Base-by-base conservation (phyloP, 2,113 vertebrate species). In the Phrynocephalus versicolor region DNA sequence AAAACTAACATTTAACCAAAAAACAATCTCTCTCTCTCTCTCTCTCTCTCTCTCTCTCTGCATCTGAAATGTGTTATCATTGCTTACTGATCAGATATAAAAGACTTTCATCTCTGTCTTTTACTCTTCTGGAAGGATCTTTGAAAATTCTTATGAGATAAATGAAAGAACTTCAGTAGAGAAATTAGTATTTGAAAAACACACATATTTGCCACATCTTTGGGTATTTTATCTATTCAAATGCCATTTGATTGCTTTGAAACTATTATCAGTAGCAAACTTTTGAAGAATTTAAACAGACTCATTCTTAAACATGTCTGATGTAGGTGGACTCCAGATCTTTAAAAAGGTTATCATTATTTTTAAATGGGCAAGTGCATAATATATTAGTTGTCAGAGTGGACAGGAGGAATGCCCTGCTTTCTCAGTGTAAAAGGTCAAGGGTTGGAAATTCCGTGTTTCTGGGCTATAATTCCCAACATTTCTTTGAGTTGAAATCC, bases 171-270 rank as follows among this genome's bases (percentile, higher is more conserved):
- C 60, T 65, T 82, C 80, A 82, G 67, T 72, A 37, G n/a, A 58
- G 51, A 27, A 82, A 82, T 70, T 70, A 70, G 70, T 81, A 33
- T 71, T 51, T 37, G 81, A 71, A 82, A 67, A 82, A 82, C 58
- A 72, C 69, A 72, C 72, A 57, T 27, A 72, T 72, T 37, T 72
- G 67, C 51, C 67, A 18, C 67, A 37, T 21, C 55, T 57, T 82
- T 58, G 81, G 72, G 33, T 72, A 82, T 58, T 81, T n/a, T 81
- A 81, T 70, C 51, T 82, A 58, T 71, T 82, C 33, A 82, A 37
- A 82, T 82, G 45, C 69, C 69, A 58, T 58, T 57, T 77, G 60
- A 76, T 67, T 67, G 73, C 62, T 77, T 55, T 57, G 51, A 82
- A 58, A 37, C 6, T 72, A n/a, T 81, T 81, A 3, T 23, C 65